Evolutionary conservation across 2,113 vertebrate genomes (phyloP).

Genomic region (Pterophyllum scalare): DNA sequence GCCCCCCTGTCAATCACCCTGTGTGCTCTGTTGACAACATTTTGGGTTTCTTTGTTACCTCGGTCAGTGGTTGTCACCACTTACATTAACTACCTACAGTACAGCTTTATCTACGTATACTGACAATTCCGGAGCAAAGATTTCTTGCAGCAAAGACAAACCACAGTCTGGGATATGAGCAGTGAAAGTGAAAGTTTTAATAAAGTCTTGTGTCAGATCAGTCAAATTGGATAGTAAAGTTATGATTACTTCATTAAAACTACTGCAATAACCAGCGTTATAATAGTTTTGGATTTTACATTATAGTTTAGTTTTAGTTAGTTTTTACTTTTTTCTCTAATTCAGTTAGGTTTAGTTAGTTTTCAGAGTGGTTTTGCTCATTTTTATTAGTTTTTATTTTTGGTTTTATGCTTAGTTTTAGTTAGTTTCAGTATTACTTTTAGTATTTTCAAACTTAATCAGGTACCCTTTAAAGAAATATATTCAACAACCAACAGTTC

Average conservation of each 20-base stretch:
- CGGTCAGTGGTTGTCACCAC: conserved; percentile 27
- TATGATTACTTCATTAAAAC: conserved; percentile 12
- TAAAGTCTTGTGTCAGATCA: neutral
- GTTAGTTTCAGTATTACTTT: no score
- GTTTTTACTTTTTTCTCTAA: no score
- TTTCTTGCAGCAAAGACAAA: neutral
- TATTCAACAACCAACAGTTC: no score
- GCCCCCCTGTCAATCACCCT: conserved; percentile 41
- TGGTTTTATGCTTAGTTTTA: no score
- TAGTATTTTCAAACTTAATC: no score
- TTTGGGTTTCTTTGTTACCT: conserved; percentile 16
- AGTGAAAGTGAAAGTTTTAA: conserved; percentile 6
- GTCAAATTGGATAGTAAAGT: conserved; percentile 6
- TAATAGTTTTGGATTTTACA: no score
- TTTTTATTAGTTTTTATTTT: no score
- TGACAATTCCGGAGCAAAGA: conserved; percentile 5
- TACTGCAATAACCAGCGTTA: no score
- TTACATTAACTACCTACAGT: conserved; percentile 8
- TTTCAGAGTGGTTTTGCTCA: no score
- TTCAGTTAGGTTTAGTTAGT: no score
- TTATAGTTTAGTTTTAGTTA: no score
- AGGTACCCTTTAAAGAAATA: no score
- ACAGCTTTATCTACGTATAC: neutral
- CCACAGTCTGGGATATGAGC: neutral
- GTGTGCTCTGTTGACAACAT: conserved; percentile 30